phyloP scores from a whole-genome alignment of 2,113 vertebrate species.

The Taurulus bubalis region DNA sequence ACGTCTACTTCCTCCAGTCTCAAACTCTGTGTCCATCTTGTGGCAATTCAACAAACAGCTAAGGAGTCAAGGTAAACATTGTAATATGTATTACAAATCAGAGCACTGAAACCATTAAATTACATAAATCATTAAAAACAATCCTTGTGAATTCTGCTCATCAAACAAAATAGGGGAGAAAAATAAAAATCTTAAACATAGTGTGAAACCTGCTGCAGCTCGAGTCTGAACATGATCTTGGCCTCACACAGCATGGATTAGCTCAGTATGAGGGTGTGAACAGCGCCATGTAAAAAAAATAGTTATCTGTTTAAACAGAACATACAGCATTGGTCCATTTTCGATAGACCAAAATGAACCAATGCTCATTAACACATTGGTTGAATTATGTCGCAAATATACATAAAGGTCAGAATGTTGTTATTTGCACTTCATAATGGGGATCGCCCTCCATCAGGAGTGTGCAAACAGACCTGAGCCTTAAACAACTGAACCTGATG shows the following conservation, averaged over 20 bases:
- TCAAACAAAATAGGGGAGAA: not conserved
- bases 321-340: not conserved
- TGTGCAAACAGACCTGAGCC: not conserved
- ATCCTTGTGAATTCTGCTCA: not conserved
- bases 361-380: constrained; percentile 43
- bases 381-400: constrained; percentile 46
- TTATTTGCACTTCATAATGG: constrained; percentile 60
- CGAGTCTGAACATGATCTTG: not conserved
- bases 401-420: constrained; percentile 5
- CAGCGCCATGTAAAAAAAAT: not conserved
- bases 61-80: not conserved
- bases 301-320: not conserved
- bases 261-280: not conserved
- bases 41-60: constrained; percentile 20
- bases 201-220: constrained; percentile 3
- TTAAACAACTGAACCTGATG: not conserved
- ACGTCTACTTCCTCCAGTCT: not conserved
- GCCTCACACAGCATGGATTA: constrained; percentile 7
- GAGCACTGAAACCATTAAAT: constrained; percentile 1
- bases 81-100: constrained; percentile 21
- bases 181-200: not conserved
- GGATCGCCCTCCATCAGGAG: not conserved
- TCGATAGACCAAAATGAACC: not conserved
- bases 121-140: not conserved
- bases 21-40: constrained; percentile 30